Evolutionary conservation across 1,140 invertebrate genomes (phyloP), one percentile per base, ranked within the genome.

Genomic region (Pseudoatta argentina): DNA sequence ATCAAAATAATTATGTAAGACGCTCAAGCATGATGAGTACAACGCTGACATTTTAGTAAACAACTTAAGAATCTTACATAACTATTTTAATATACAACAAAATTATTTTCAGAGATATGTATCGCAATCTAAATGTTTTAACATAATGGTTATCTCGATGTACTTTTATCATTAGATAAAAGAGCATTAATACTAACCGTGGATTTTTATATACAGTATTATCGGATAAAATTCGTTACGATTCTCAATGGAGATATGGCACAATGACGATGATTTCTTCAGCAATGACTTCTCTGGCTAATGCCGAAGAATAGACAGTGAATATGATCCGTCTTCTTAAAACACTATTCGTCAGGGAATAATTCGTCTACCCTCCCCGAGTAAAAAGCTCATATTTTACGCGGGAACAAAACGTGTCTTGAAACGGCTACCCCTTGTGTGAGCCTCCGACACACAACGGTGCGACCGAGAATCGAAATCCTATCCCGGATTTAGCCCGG

Each of bases 331-430:
- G 44, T 27, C 78, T 71, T 57, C 30, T 57, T n/a, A 71, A 71
- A 57, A 81, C 66, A 71, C 34, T 48, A 71, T 71, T 71, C 34
- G 66, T 57, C 64, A 27, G 16, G 21, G 66, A 81, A 81, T 71
- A 39, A 81, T 81, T 81, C 78, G 78, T 21, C 30, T 39, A 55
- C 16, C 63, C 64, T 81, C n/a, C 21, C 16, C 76, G 48, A 39
- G n/a, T 69, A 34, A 79, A 55, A 79, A 79, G 63, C 55, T 75
- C 79, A 75, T 83, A 83, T 83, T 83, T 83, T 61, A 73, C 69
- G 57, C 44, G 67, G 18, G 53, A 30, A 83, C 79, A 73, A 75
- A 83, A 63, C 55, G 39, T 30, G 34, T 72, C 77, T 69, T 21
- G 51, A 6, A 27, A 71, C 66, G 51, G 55, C 48, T 69, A 71